These are phyloP conservation scores for Apotomis turbidana DNA, from an alignment of 2,888 invertebrate genomes.

Conservation along the genomic window DNA sequence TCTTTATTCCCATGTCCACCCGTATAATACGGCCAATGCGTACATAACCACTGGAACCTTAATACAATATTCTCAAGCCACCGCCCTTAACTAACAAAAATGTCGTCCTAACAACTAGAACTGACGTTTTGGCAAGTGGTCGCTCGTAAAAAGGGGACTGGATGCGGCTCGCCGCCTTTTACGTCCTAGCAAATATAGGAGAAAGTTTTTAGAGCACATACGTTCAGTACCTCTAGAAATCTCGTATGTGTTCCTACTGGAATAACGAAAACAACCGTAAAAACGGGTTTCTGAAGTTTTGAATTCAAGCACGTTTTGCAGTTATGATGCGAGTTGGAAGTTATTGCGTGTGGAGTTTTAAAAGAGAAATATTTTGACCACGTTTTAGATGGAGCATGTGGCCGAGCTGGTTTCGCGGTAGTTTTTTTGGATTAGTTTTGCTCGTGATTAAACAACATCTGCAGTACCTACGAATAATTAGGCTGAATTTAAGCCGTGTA, in stretches of 20 bases:
- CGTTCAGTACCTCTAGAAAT: neutral
- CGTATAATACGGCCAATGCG: conserved; percentile 16
- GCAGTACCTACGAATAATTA: neutral
- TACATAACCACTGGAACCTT: conserved; percentile 19
- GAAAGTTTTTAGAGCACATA: conserved; percentile 35
- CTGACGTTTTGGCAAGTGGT: conserved; percentile 40
- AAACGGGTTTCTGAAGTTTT: neutral
- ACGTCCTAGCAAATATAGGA: conserved; percentile 35
- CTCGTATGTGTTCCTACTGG: conserved; percentile 10
- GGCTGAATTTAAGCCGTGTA: neutral
- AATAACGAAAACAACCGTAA: neutral
- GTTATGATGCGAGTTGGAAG: neutral
- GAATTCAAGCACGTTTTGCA: neutral
- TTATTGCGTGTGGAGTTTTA: conserved; percentile 19
- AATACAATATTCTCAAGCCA: conserved; percentile 37
- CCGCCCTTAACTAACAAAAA: conserved; percentile 39
- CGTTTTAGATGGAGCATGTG: conserved; percentile 26
- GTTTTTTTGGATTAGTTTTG: conserved; percentile 6
- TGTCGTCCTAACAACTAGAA: conserved; percentile 36
- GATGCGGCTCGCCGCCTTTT: conserved; percentile 40
- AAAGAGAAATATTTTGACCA: conserved; percentile 23
- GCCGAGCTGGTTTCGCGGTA: neutral
- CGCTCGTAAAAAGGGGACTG: conserved; percentile 38
- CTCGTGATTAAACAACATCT: neutral
- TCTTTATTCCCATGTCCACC: conserved; percentile 17